Evolutionary conservation across 1,140 invertebrate genomes (phyloP).

Genomic region (Conus ventricosus): DNA sequence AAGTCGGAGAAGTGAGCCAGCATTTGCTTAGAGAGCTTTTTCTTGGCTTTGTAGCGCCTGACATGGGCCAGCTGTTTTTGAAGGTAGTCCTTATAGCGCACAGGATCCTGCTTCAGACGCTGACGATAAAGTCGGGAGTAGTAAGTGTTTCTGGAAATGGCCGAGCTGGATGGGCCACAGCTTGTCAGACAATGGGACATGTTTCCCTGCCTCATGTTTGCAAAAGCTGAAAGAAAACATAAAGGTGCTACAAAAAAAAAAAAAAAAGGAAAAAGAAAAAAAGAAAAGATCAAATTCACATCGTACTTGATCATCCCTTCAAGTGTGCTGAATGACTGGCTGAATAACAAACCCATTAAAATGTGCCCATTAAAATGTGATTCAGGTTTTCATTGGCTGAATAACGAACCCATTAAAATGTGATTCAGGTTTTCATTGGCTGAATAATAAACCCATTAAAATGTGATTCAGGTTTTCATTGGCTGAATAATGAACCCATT

Average conservation of each 20-base stretch:
- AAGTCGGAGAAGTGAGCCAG: too few species aligned
- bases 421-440: too few species aligned
- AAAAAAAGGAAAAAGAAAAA: neutral
- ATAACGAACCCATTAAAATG: too few species aligned
- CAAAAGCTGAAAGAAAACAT: slow-evolving; percentile 11
- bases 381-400: too few species aligned
- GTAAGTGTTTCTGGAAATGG: slow-evolving; percentile 3
- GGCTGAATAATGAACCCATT: too few species aligned
- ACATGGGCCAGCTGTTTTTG: slow-evolving; percentile 3
- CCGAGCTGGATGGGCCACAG: too few species aligned
- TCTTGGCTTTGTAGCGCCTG: neutral
- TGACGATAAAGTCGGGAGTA: slow-evolving; percentile 3
- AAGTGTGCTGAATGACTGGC: too few species aligned
- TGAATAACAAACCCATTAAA: too few species aligned
- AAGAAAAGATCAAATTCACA: neutral
- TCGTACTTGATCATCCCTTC: too few species aligned
- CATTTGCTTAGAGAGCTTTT: neutral
- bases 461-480: too few species aligned
- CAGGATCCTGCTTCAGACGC: slow-evolving; percentile 6
- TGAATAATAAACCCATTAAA: too few species aligned
- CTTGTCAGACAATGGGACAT: neutral
- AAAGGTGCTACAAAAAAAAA: neutral
- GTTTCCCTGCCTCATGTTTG: neutral
- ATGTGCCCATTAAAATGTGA: too few species aligned
- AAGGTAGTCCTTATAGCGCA: neutral